A percentile compares a stretch with the other conserved stretches of the same genome.
Evolutionary conservation across 2,888 invertebrate genomes (phyloP).

Genomic region (Cheilosia vulpina): DNA sequence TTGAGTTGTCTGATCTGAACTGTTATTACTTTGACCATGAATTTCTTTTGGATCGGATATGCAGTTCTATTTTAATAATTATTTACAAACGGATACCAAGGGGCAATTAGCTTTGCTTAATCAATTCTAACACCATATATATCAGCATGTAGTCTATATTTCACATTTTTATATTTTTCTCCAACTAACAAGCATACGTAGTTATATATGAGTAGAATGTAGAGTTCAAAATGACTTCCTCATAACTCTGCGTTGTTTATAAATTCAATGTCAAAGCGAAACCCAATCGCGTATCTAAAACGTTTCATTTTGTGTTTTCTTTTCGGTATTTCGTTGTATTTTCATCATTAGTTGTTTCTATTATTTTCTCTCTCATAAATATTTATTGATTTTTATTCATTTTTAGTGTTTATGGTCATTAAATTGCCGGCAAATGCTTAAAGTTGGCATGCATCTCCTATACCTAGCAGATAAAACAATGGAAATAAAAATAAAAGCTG

Average conservation of each 20-base stretch:
- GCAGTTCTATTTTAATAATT: not conserved
- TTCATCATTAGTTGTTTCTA: constrained; percentile 27
- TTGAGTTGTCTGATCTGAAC: not conserved
- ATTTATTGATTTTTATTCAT: constrained; percentile 35
- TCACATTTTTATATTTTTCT: not conserved
- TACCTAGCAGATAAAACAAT: constrained; percentile 4
- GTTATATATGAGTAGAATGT: constrained; percentile 6
- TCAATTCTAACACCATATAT: constrained; percentile 14
- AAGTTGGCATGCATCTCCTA: constrained; percentile 27
- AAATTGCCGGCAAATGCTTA: constrained; percentile 31
- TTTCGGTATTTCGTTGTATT: constrained; percentile 7
- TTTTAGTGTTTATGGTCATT: constrained; percentile 8
- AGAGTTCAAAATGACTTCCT: constrained; percentile 51
- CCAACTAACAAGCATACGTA: not conserved
- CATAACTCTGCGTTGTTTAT: constrained; percentile 43
- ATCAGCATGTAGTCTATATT: constrained; percentile 11
- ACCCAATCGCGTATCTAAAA: constrained; percentile 25
- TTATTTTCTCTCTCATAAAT: constrained; percentile 26
- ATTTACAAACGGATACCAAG: constrained; percentile 2
- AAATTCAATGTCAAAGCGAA: constrained; percentile 64
- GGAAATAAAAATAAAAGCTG: not conserved
- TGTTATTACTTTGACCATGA: constrained; percentile 51
- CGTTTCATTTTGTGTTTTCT: constrained; percentile 22
- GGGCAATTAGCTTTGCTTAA: constrained; percentile 12
- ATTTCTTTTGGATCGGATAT: constrained; percentile 17